phyloP scores from a whole-genome alignment of 2,797 vertebrate species.

The Poliocrania exsul region DNA sequence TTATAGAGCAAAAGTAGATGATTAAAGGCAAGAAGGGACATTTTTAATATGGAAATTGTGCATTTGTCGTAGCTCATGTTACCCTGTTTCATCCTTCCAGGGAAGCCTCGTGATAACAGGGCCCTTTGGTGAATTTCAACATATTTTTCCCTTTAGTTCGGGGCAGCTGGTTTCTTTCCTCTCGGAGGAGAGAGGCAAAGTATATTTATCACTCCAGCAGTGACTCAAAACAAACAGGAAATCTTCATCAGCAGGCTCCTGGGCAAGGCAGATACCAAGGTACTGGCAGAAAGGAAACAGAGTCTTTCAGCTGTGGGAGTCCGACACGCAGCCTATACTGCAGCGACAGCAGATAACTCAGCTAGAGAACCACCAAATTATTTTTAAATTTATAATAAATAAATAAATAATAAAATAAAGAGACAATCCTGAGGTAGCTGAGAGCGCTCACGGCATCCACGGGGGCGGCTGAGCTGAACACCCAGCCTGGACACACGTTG shows the following conservation, averaged over 20 bases:
- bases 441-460: neutral
- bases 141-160: conserved; percentile 78
- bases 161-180: conserved; percentile 86
- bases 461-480: conserved; percentile 34
- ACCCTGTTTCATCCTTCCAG: conserved; percentile 68
- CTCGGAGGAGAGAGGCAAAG: conserved; percentile 78
- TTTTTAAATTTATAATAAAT: conserved; percentile 34
- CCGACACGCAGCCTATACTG: conserved; percentile 67
- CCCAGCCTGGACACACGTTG: neutral
- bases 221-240: conserved; percentile 91
- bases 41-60: conserved; percentile 65
- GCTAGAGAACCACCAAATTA: conserved; percentile 63
- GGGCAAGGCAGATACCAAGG: conserved; percentile 90
- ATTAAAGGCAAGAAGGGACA: conserved; percentile 50
- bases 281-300: conserved; percentile 86
- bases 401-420: neutral
- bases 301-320: conserved; percentile 82
- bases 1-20: conserved; percentile 37
- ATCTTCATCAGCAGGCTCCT: conserved; percentile 87
- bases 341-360: conserved; percentile 71
- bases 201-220: conserved; percentile 90
- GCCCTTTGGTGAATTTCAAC: conserved; percentile 77
- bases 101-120: conserved; percentile 75
- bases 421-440: neutral
- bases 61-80: conserved; percentile 46